Base-by-base conservation (phyloP, 2,113 vertebrate species). In the Colius striatus region DNA sequence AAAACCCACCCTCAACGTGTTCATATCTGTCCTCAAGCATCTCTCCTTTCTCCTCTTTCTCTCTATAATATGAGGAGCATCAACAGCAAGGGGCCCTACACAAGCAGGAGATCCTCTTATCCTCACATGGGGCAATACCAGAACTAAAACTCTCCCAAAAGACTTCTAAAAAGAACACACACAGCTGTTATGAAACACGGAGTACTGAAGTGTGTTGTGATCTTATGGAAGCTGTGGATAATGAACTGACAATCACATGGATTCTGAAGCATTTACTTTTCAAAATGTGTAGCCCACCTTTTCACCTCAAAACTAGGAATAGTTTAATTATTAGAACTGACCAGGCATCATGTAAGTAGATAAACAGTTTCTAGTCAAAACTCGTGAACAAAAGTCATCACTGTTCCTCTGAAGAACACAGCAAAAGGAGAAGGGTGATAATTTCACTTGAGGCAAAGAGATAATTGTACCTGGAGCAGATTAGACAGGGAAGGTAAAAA, bases 31-130 rank as follows among this genome's bases (percentile, higher is more conserved):
- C 21, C 12, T 54, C n/a, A 41, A 43, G 18, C 26, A 34, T 72
- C 48, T 5, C 76, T 16, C 3, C 6, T 78, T 61, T 74, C 11
- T 61, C 3, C 12, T 16, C 16, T 84, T 51, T 32, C 22, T 47
- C 10, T 38, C 32, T 34, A 10, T 25, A 54, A 53, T 0, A 0
- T 45, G 6, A 71, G 16, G 7, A 68, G 2, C 18, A 68, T 18
- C 10, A 29, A 68, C 7, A 62, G 13, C 36, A 60, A 72, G 10
- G 13, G 9, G 8, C 5, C 8, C 13, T 58, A 27, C 18, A 26
- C 12, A 45, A 54, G 4, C 0, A 5, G 41, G 32, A 76, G 23
- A 23, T 1, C 30, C 19, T 48, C 13, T 32, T 18, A 41, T 29
- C 26, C 26, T 47, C 62, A 54, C 8, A 6, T 43, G 20, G 38